Evolutionary conservation across 2,888 invertebrate species (phyloP).

Genomic region (Latrodectus elegans): DNA sequence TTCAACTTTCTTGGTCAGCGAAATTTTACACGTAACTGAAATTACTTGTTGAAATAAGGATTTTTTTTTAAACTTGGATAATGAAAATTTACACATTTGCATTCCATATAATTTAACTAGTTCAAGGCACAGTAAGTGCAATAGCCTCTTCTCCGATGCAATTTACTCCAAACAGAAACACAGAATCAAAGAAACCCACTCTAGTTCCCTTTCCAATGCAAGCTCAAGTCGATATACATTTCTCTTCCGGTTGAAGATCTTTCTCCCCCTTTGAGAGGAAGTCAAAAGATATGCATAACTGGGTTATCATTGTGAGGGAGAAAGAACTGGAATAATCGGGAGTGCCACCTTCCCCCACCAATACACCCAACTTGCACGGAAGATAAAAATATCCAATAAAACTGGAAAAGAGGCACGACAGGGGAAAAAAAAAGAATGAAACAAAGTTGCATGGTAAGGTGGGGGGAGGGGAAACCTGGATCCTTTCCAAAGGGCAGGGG

Average conservation of each 20-base stretch:
- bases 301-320: neutral
- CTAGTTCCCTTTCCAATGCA: too few species aligned
- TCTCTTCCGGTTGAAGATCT: neutral
- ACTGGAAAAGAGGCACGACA: constrained; percentile 7
- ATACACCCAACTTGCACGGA: neutral
- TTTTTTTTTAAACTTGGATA: too few species aligned
- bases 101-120: too few species aligned
- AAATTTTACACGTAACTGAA: too few species aligned
- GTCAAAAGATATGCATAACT: neutral
- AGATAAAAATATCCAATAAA: constrained; percentile 51
- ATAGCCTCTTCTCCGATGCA: too few species aligned
- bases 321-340: neutral
- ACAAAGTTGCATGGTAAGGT: neutral
- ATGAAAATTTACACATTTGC: too few species aligned
- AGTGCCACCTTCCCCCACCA: neutral
- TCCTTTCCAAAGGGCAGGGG: constrained; percentile 36
- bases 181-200: too few species aligned
- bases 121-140: too few species aligned
- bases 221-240: neutral
- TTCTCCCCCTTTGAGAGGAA: neutral
- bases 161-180: too few species aligned
- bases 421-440: neutral
- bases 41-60: too few species aligned
- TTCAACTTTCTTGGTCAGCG: too few species aligned
- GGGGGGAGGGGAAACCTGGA: constrained; percentile 30